phyloP scores from a whole-genome alignment of 2,113 vertebrate genomes.

The Tretioscincus oriximinensis region DNA sequence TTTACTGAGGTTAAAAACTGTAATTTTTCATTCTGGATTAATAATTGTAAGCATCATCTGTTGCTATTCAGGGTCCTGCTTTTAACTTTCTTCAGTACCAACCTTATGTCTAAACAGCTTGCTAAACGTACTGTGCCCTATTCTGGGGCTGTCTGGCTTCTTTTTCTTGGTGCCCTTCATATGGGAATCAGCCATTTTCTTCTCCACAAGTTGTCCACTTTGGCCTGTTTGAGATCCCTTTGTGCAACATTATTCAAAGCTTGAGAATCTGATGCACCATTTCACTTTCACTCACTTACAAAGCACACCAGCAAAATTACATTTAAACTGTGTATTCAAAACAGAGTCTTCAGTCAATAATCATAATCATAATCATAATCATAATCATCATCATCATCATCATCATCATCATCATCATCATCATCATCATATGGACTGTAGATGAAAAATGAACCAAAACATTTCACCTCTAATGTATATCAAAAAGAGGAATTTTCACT shows the following conservation, averaged over 20 bases:
- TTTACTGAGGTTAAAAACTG: neutral
- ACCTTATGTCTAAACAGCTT: constrained; percentile 93
- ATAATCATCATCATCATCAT: too few relatives aligned
- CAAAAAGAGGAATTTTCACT: too few relatives aligned
- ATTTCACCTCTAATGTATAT: too few relatives aligned
- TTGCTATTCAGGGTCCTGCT: constrained; percentile 64
- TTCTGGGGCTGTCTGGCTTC: constrained; percentile 73
- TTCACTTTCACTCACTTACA: constrained; percentile 20
- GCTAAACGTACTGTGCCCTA: constrained; percentile 77
- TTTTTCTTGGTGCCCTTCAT: constrained; percentile 79
- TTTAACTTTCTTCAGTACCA: constrained; percentile 57
- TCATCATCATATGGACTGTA: too few relatives aligned
- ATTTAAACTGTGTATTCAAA: too few relatives aligned
- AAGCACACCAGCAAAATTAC: neutral
- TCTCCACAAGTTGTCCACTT: constrained; percentile 68
- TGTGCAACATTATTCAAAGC: constrained; percentile 58
- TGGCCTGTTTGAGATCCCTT: constrained; percentile 68
- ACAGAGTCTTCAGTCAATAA: neutral
- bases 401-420: too few relatives aligned
- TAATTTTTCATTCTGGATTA: accelerated
- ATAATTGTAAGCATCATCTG: constrained; percentile 22
- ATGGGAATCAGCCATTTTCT: constrained; percentile 68
- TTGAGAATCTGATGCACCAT: constrained; percentile 39
- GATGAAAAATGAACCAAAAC: too few relatives aligned
- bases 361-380: too few relatives aligned